Percentiles rank a stretch among this genome's conserved stretches.
Conservation (phyloP, 2,113 vertebrate species). For the Glareola pratincola region DNA sequence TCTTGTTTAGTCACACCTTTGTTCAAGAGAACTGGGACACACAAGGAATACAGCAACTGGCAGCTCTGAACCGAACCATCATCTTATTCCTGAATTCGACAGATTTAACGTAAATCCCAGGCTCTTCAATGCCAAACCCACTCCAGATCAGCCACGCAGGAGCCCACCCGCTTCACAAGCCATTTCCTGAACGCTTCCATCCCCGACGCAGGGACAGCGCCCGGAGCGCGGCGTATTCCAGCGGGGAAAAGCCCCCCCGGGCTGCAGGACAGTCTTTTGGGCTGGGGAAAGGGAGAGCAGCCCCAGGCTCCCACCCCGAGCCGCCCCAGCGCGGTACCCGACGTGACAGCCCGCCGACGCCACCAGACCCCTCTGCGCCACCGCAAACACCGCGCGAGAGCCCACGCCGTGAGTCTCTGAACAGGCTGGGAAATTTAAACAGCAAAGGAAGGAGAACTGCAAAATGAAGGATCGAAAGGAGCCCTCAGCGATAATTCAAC, state of each 20-base stretch:
- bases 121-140: not conserved
- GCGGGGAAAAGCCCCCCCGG: not conserved
- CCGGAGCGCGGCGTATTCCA: accelerated
- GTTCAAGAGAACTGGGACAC: constrained; percentile 36
- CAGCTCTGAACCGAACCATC: not conserved
- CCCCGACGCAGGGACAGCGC: not conserved
- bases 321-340: accelerated
- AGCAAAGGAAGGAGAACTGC: not conserved
- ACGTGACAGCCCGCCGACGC: not conserved
- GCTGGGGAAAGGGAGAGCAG: not conserved
- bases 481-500: not conserved
- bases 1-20: constrained; percentile 48
- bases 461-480: not conserved
- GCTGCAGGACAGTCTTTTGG: not conserved
- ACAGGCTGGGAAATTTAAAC: not conserved
- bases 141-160: not conserved
- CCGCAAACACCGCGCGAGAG: not conserved
- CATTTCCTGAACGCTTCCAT: accelerated
- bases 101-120: not conserved
- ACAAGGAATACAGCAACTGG: not conserved
- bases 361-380: not conserved
- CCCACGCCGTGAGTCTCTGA: accelerated
- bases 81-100: not conserved
- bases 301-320: not conserved
- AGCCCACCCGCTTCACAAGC: not conserved